Conservation (phyloP, 2,888 invertebrate species). For the Drosophila siamana region DNA sequence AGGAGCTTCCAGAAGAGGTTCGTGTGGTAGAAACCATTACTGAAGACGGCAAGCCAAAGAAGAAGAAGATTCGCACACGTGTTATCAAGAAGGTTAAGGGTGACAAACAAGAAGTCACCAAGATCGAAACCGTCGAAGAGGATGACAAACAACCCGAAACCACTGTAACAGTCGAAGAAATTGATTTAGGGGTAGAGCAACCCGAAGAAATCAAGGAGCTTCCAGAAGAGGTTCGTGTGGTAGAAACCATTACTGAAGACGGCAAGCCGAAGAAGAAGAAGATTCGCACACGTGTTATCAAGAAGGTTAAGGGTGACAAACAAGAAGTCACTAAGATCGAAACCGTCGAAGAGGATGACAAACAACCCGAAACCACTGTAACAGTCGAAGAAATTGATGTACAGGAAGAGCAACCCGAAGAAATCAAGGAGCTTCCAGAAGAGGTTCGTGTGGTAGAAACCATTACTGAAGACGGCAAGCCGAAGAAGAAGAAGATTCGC, state of each 20-base stretch:
- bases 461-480: constrained; percentile 19
- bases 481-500: constrained; percentile 28
- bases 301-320: constrained; percentile 51
- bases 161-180: constrained; percentile 22
- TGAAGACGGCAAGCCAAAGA: constrained; percentile 25
- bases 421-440: constrained; percentile 27
- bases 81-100: constrained; percentile 31
- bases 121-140: constrained; percentile 32
- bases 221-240: constrained; percentile 22
- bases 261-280: constrained; percentile 29
- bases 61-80: constrained; percentile 33
- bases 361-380: constrained; percentile 34
- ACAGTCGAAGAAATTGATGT: constrained; percentile 33
- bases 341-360: constrained; percentile 40
- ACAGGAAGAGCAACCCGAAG: constrained; percentile 15
- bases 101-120: constrained; percentile 35
- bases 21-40: constrained; percentile 24
- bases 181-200: constrained; percentile 10
- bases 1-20: constrained; percentile 26
- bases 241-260: constrained; percentile 15
- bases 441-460: constrained; percentile 27
- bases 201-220: constrained; percentile 22
- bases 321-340: constrained; percentile 40
- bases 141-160: constrained; percentile 30
- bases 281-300: constrained; percentile 41